Evolutionary conservation across 2,888 invertebrate genomes (phyloP).

Genomic region (Zele albiditarsus): DNA sequence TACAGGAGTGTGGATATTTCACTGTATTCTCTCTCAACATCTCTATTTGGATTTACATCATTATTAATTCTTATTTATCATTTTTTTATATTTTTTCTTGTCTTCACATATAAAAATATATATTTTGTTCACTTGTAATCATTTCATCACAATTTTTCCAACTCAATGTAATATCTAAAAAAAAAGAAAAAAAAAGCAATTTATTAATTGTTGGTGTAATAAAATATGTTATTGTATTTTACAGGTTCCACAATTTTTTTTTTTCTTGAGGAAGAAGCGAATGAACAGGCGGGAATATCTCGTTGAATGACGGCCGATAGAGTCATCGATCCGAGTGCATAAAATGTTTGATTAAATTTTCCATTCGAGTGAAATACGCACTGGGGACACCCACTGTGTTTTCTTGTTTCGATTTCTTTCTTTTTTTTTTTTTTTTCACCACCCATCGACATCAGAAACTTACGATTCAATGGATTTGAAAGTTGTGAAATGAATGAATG

Average conservation of each 20-base stretch:
- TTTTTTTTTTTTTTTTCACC: constrained; percentile 29
- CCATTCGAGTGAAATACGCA: constrained; percentile 57
- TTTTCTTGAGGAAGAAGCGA: neutral
- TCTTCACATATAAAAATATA: no score
- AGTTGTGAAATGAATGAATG: neutral
- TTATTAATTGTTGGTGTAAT: neutral
- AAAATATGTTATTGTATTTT: neutral
- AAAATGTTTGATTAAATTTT: constrained; percentile 59
- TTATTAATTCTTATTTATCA: constrained; percentile 21
- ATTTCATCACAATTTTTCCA: no score
- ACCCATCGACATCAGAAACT: constrained; percentile 42
- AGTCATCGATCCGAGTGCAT: constrained; percentile 58
- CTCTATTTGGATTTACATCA: constrained; percentile 50
- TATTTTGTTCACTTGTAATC: no score
- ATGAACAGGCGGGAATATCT: constrained; percentile 54
- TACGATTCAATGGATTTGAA: constrained; percentile 26
- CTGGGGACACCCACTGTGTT: constrained; percentile 59
- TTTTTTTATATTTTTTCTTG: constrained; percentile 11
- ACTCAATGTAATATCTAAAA: neutral
- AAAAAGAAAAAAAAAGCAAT: neutral
- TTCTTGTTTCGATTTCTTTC: constrained; percentile 51
- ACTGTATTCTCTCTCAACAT: constrained; percentile 67
- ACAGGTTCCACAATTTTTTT: constrained; percentile 12
- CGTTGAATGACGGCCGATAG: constrained; percentile 49
- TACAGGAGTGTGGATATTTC: constrained; percentile 72